These are phyloP conservation scores for Argyra leucocephala DNA, from an alignment of 2,888 invertebrate genomes.

Conservation along the genomic window DNA sequence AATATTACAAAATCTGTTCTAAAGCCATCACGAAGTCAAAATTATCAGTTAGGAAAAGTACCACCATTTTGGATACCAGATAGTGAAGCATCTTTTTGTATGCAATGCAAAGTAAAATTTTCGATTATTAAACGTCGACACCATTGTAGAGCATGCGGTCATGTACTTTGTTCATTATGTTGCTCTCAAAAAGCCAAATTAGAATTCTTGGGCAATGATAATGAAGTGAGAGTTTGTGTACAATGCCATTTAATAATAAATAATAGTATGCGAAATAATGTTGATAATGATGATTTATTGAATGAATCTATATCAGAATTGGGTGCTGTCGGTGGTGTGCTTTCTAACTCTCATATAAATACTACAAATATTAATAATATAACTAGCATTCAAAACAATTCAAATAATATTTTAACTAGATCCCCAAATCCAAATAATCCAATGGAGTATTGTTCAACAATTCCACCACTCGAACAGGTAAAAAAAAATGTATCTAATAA, in stretches of 20 bases:
- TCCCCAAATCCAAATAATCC: conserved; percentile 77
- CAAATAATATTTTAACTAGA: conserved; percentile 27
- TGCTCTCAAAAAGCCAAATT: conserved; percentile 62
- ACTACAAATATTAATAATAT: conserved; percentile 17
- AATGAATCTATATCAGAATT: background rate
- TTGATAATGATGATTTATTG: conserved; percentile 13
- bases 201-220: conserved; percentile 56
- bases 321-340: background rate
- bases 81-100: conserved; percentile 66
- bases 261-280: conserved; percentile 30
- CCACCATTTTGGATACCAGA: conserved; percentile 85
- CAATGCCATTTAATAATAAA: conserved; percentile 56
- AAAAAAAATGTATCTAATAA: conserved; percentile 41
- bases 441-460: conserved; percentile 75
- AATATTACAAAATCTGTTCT: conserved; percentile 31
- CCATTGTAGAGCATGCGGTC: conserved; percentile 80
- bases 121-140: conserved; percentile 73
- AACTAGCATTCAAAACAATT: conserved; percentile 16
- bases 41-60: conserved; percentile 55
- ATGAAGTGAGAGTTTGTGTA: conserved; percentile 70
- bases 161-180: conserved; percentile 70
- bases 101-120: conserved; percentile 73
- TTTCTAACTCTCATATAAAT: conserved; percentile 12
- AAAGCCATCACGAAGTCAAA: conserved; percentile 20
- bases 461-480: conserved; percentile 68